Percentiles rank a stretch among this genome's conserved stretches.
These are phyloP conservation scores for Xiphorhynchus elegans DNA, from an alignment of 2,113 vertebrate genomes.

Conservation along the genomic window DNA sequence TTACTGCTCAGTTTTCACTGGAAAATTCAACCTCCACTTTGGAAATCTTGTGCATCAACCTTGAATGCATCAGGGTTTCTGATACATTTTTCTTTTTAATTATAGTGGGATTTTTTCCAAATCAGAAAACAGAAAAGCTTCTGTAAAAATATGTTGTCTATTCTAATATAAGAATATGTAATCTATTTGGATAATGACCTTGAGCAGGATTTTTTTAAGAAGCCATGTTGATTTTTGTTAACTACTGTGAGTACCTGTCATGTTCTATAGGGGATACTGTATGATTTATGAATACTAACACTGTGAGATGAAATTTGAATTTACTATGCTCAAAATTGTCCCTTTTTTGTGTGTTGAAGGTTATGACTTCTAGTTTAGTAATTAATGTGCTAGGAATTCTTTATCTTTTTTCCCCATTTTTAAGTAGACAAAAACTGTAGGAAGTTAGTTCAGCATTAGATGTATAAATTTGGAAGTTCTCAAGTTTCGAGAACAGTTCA, in stretches of 20 bases:
- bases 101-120: background rate
- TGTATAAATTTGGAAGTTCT: background rate
- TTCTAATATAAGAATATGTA: background rate
- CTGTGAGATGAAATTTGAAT: background rate
- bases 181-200: background rate
- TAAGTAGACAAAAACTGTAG: background rate
- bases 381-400: background rate
- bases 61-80: background rate
- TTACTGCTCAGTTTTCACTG: background rate
- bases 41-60: background rate
- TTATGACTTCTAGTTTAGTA: background rate
- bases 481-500: background rate
- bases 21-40: background rate
- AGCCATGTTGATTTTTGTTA: background rate
- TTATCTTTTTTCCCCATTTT: background rate
- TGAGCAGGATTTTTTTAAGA: background rate
- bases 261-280: background rate
- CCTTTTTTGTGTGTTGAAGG: background rate
- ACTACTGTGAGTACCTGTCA: background rate
- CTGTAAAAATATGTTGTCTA: background rate
- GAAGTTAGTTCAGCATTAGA: background rate
- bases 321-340: background rate
- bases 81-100: background rate
- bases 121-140: background rate
- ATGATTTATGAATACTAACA: background rate